Base-by-base conservation (phyloP, 2,888 invertebrate genomes). In the Drosophila parthenogenetica region DNA sequence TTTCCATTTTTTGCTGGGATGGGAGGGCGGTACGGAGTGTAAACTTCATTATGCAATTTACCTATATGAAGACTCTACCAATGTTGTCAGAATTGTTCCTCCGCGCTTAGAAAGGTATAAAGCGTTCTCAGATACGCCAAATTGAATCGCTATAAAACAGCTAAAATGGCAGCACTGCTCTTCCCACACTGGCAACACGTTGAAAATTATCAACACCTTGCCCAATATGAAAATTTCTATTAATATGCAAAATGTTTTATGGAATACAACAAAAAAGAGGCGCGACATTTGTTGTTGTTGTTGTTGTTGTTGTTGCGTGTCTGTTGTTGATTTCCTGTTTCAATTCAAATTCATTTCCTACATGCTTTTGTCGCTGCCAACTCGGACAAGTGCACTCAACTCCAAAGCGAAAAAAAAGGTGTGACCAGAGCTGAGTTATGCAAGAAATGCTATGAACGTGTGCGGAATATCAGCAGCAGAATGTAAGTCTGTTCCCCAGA, bases 351-450 rank as follows among this genome's bases (percentile, higher is more conserved):
- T 46, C 67, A 87, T 87, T 82, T 87, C 79, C 85, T 78, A 81
- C 79, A 72, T 75, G 84, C 11, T 25, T 19, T 22, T 29, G 53
- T 25, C 25, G 37, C 22, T 50, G 53, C 35, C 60, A 67, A 72
- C 75, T 62, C 75, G 67, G 81, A 79, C 82, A 82, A 87, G 88
- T 82, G 82, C 79, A 82, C 81, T 87, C 79, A 87, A 81, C 76
- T 68, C 75, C 8, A 5, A 29, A 35, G 8, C 11, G 13, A 11
- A 60, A n/a, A 59, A 61, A 40, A 25, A 71, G 72, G 73, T 73
- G 72, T 71, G 71, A 71, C 55, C 71, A 73, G 60, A 51, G 17
- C 10, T 50, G 14, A 43, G 48, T 29, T 59, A 37, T 29, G 49
- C 40, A 49, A 16, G 16, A 48, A 43, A 43, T n/a, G 25, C 2